Percentiles rank a stretch among this genome's conserved stretches.
Evolutionary conservation across 2,113 vertebrate species (phyloP).

Genomic region (Melozone crissalis): DNA sequence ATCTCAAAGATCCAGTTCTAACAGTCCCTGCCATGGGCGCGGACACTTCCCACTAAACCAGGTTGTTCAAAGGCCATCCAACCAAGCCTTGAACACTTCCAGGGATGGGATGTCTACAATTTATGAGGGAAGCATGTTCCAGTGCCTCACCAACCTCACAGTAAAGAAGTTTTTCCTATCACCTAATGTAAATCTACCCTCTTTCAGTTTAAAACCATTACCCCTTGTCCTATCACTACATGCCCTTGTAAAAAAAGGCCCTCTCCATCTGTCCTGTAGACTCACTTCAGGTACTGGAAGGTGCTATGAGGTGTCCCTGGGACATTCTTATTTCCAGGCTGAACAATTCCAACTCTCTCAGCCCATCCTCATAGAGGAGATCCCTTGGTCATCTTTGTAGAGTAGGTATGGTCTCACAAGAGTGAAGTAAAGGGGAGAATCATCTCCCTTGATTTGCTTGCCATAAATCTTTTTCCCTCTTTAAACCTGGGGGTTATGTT

Average conservation of each 20-base stretch:
- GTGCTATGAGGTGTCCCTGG: not conserved
- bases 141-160: not conserved
- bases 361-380: accelerated
- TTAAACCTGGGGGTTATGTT: not conserved
- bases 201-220: not conserved
- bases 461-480: not conserved
- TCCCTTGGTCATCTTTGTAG: not conserved
- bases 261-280: not conserved
- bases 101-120: not conserved
- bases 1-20: not conserved
- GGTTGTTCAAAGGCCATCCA: not conserved
- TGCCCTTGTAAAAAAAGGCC: not conserved
- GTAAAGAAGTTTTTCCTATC: not conserved
- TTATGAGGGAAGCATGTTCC: not conserved
- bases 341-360: not conserved
- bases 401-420: not conserved
- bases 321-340: not conserved
- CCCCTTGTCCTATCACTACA: not conserved
- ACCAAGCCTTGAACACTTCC: not conserved
- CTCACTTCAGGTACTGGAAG: not conserved
- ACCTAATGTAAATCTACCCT: not conserved
- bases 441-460: not conserved
- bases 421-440: not conserved
- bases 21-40: accelerated
- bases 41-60: not conserved